Percentiles rank a stretch among this genome's conserved stretches.
Conservation (phyloP, 2,797 vertebrate species). For the Sebastiscus albofasciatus region DNA sequence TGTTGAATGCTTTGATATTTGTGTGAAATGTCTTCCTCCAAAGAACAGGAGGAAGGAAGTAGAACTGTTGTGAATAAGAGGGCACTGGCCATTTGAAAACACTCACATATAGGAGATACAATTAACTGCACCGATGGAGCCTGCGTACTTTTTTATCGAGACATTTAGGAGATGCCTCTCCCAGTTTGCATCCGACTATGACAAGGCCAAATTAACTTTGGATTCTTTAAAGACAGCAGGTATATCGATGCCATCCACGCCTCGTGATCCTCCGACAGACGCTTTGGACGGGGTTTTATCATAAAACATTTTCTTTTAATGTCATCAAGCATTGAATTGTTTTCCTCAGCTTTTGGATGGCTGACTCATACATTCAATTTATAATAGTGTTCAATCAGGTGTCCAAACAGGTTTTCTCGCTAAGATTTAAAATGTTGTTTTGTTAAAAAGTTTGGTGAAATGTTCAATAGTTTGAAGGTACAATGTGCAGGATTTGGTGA, state of each 20-base stretch:
- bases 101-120: neutral
- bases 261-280: neutral
- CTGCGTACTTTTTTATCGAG: neutral
- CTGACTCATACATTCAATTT: neutral
- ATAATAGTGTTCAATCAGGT: neutral
- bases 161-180: neutral
- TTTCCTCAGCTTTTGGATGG: neutral
- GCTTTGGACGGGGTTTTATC: neutral
- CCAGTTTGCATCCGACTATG: neutral
- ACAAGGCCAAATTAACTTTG: conserved; percentile 12
- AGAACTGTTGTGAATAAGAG: neutral
- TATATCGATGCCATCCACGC: neutral
- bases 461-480: neutral
- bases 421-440: neutral
- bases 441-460: neutral
- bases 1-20: neutral
- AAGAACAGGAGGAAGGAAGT: neutral
- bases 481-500: too few species aligned
- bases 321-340: neutral
- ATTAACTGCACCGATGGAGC: neutral
- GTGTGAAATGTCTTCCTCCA: neutral
- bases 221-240: conserved; percentile 7
- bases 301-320: neutral
- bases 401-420: neutral
- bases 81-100: neutral